Conservation (phyloP, 2,113 vertebrate species). For the Poicephalus gulielmi region DNA sequence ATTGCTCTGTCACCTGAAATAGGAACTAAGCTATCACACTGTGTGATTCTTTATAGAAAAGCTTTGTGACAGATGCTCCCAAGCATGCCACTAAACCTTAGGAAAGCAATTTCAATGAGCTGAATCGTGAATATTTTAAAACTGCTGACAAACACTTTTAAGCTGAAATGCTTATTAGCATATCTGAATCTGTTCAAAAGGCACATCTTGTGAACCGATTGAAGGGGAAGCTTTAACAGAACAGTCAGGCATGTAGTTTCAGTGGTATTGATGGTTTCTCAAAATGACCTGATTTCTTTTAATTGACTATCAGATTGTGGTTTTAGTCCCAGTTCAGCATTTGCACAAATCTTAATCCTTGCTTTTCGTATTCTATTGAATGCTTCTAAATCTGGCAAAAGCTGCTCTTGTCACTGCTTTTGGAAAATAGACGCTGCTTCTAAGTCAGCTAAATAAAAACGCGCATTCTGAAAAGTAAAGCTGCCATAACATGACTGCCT, state of each 20-base stretch:
- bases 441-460: conserved; percentile 27
- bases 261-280: neutral
- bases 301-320: conserved; percentile 37
- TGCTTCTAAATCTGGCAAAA: conserved; percentile 20
- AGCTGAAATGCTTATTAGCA: conserved; percentile 40
- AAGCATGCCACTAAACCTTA: neutral
- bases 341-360: conserved; percentile 30
- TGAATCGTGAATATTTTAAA: conserved; percentile 52
- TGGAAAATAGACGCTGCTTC: neutral
- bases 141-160: conserved; percentile 62
- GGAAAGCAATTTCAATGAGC: conserved; percentile 37
- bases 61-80: conserved; percentile 30
- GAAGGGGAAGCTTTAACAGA: conserved; percentile 28
- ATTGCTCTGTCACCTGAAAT: conserved; percentile 19
- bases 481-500: neutral
- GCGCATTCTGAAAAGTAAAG: conserved; percentile 41
- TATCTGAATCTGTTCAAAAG: conserved; percentile 45
- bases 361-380: conserved; percentile 50
- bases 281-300: conserved; percentile 50
- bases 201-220: conserved; percentile 24
- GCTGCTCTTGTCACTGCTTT: neutral
- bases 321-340: neutral
- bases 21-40: neutral
- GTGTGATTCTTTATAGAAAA: conserved; percentile 19
- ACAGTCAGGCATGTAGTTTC: neutral